Conservation (phyloP, 2,797 vertebrate genomes). For the Tenualosa thibaudeaui region DNA sequence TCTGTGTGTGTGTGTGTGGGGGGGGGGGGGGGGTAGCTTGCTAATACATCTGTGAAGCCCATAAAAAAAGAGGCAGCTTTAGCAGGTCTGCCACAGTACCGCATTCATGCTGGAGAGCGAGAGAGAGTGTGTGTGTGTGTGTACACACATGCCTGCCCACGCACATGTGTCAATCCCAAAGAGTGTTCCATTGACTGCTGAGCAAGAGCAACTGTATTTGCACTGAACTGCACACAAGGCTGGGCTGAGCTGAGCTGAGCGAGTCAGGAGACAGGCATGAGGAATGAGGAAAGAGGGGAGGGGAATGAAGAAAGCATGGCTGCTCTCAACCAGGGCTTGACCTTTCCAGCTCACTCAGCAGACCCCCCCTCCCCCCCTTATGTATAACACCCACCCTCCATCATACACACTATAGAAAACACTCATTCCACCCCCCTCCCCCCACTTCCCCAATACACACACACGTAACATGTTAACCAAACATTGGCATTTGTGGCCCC, state of each 20-base stretch:
- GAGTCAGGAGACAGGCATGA: background rate
- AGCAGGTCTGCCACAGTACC: conserved; percentile 66
- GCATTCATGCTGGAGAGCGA: conserved; percentile 63
- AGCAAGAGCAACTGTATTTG: conserved; percentile 69
- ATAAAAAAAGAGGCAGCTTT: conserved; percentile 57
- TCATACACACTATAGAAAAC: background rate
- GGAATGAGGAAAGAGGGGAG: background rate
- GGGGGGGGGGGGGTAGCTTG: conserved; percentile 55
- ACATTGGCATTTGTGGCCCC: background rate
- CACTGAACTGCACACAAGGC: conserved; percentile 64
- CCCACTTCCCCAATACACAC: background rate
- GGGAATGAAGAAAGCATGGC: conserved; percentile 61
- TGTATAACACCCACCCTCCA: background rate
- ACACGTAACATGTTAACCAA: background rate
- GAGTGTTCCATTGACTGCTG: conserved; percentile 69
- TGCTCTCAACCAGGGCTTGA: conserved; percentile 73
- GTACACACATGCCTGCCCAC: conserved; percentile 54
- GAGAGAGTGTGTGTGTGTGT: background rate
- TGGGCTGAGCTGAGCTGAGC: conserved; percentile 57
- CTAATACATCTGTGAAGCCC: conserved; percentile 64
- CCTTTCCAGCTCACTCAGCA: conserved; percentile 74
- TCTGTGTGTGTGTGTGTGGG: conserved; percentile 43
- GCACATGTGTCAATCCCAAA: conserved; percentile 63
- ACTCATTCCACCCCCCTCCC: background rate
- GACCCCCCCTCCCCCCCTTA: conserved; percentile 63